Evolutionary conservation across 2,113 vertebrate species (phyloP).

Genomic region (Brachyhypopomus gauderio): DNA sequence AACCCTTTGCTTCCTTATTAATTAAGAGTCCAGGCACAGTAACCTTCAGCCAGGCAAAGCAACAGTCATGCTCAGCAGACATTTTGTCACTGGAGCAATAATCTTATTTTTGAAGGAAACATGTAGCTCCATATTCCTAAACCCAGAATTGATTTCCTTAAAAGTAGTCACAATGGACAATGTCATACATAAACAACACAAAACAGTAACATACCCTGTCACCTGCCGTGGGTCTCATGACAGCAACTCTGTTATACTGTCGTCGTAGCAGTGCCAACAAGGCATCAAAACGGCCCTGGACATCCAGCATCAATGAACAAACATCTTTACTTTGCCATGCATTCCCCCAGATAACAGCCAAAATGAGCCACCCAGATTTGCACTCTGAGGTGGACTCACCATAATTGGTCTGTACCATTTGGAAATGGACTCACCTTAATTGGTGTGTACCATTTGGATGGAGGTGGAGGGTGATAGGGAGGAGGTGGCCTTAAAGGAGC

Average conservation of each 20-base stretch:
- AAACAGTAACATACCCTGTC: slow-evolving; percentile 79
- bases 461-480: slow-evolving; percentile 65
- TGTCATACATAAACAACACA: not conserved
- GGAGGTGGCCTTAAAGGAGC: slow-evolving; percentile 77
- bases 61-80: not conserved
- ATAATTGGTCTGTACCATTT: not conserved
- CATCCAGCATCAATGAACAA: not conserved
- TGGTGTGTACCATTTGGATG: slow-evolving; percentile 91
- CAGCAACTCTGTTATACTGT: slow-evolving; percentile 91
- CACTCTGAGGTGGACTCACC: no score
- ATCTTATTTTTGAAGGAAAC: not conserved
- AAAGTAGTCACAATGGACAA: no score
- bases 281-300: slow-evolving; percentile 90
- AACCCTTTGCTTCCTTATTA: not conserved
- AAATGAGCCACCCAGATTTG: no score
- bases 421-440: slow-evolving; percentile 82
- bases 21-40: not conserved
- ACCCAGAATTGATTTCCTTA: not conserved
- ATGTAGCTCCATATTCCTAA: not conserved
- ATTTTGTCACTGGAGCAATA: not conserved
- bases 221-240: slow-evolving; percentile 91
- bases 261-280: slow-evolving; percentile 84
- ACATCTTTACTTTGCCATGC: not conserved
- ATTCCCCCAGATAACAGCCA: no score
- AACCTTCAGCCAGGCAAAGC: not conserved